Evolutionary conservation across 2,888 invertebrate species (phyloP), one percentile per base, ranked within the genome.

Genomic region (Folsomia candida): DNA sequence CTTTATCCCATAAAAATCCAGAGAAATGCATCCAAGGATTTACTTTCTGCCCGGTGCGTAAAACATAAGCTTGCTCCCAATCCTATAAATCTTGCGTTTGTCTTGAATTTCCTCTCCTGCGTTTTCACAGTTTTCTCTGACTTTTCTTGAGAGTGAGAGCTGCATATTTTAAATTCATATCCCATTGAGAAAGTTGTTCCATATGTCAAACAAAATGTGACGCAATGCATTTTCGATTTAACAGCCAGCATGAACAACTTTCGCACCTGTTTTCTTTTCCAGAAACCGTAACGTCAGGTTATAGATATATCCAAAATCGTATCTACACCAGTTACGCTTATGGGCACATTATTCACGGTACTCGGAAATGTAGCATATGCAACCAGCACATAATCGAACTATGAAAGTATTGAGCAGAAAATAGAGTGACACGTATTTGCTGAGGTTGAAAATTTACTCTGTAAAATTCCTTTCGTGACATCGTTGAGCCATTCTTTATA

Each of bases 1-100:
- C 62, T 62, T 73, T 73, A 70, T 62, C 72, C 69, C 72, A 69
- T 72, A 72, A 72, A 72, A 72, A 67, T 69, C 67, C 68, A 59
- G 57, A 25, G 51, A 62, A 62, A 29, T 62, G 62, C 62, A 62
- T 62, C 62, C 29, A 6, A 29, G 29, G 62, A 62, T 62, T 62
- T 62, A 62, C 28, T 62, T 28, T 62, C 24, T 57, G 20, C 24
- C 57, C n/a, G 6, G 20, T 57, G 4, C 57, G n/a, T 57, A 22
- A 57, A 57, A 57, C 57, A 57, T 57, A 9, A 37, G 37, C 37
- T 37, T 37, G 37, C 37, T 37, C 37, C 37, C 37, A 37, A 14
- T 14, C 14, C 37, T 37, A 37, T 37, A 37, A 4, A 37, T 37
- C 37, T 37, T 37, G 37, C 37, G 14, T 37, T 37, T 37, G 4